A percentile compares a stretch with the other conserved stretches of the same genome.
Conservation (phyloP, 2,113 vertebrate genomes). For the Leucosticte australis region DNA sequence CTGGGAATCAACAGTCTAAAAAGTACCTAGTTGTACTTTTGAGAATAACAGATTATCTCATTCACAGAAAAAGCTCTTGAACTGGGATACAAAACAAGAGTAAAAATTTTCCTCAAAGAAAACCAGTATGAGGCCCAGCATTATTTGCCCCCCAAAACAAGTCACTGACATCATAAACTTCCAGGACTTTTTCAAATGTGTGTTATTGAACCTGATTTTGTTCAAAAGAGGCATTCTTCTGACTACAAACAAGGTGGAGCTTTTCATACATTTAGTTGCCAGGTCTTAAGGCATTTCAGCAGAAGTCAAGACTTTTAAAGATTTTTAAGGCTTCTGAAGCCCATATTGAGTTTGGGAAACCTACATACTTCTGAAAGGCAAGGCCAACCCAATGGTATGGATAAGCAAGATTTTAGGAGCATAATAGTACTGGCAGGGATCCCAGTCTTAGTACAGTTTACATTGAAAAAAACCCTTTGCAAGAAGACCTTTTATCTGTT, state of each 20-base stretch:
- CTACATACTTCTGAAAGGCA: neutral
- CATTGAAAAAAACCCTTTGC: neutral
- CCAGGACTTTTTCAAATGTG: neutral
- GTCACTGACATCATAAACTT: neutral
- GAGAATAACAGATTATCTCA: slow-evolving; percentile 63
- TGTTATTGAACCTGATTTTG: neutral
- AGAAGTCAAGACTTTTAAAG: neutral
- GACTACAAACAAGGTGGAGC: neutral
- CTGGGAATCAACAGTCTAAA: slow-evolving; percentile 24
- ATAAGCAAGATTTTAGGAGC: neutral
- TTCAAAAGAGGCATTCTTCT: neutral
- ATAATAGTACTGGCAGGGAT: neutral
- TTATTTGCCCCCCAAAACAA: neutral
- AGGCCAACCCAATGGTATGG: neutral
- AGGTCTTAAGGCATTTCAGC: neutral
- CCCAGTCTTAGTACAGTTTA: neutral
- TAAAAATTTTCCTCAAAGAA: slow-evolving; percentile 19
- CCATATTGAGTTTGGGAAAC: neutral
- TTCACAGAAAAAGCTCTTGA: slow-evolving; percentile 15
- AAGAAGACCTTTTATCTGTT: neutral
- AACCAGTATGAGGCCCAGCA: neutral
- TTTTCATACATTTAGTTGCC: neutral
- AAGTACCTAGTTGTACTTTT: slow-evolving; percentile 1
- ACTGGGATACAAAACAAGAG: slow-evolving; percentile 18
- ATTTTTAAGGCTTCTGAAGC: neutral